These are phyloP conservation scores for Stomatorhinus ivindoensis DNA, from an alignment of 2,113 vertebrate genomes.

Conservation along the genomic window DNA sequence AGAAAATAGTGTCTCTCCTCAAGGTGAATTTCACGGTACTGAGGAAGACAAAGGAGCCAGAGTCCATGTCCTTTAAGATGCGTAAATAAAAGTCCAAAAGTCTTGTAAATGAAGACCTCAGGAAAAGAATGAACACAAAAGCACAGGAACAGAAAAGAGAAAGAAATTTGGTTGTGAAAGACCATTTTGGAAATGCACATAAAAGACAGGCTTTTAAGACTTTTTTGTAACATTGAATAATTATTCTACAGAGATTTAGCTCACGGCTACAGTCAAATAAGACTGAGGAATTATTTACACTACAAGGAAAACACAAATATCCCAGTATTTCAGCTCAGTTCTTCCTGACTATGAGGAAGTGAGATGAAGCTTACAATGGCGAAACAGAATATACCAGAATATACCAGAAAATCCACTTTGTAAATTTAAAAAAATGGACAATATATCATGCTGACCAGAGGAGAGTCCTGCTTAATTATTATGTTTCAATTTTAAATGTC, in stretches of 20 bases:
- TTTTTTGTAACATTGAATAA: constrained; percentile 1
- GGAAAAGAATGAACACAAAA: constrained; percentile 36
- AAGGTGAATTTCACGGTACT: constrained; percentile 61
- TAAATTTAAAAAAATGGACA: background rate
- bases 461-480: background rate
- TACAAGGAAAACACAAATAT: background rate
- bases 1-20: constrained; percentile 40
- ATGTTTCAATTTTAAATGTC: background rate
- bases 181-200: constrained; percentile 45
- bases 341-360: background rate
- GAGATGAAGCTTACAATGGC: background rate
- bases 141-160: constrained; percentile 39
- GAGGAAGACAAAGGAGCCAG: constrained; percentile 65
- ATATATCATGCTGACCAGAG: background rate
- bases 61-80: constrained; percentile 38
- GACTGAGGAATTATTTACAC: constrained; percentile 17
- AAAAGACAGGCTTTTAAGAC: constrained; percentile 36
- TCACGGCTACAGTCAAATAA: background rate
- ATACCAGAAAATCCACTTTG: background rate
- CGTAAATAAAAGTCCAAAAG: constrained; percentile 42
- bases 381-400: background rate
- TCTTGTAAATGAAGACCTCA: constrained; percentile 55
- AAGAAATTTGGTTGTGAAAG: constrained; percentile 49
- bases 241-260: constrained; percentile 8
- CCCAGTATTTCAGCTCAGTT: background rate